Percentiles rank a stretch among this genome's conserved stretches.
These are phyloP conservation scores for Polia nebulosa DNA, from an alignment of 2,888 invertebrate species.

Conservation along the genomic window DNA sequence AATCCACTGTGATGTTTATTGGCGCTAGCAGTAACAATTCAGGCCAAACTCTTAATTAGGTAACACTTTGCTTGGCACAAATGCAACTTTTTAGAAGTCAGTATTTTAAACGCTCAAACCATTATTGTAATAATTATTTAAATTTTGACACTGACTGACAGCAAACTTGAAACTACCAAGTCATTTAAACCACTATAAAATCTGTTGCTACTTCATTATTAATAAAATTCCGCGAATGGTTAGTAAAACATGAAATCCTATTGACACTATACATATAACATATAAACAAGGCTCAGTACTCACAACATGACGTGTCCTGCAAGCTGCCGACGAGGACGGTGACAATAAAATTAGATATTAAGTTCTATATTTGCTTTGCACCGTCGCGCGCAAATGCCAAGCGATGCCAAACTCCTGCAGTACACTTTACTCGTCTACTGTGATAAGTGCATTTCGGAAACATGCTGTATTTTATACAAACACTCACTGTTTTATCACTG, in stretches of 20 bases:
- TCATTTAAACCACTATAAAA: constrained; percentile 14
- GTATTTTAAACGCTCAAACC: not conserved
- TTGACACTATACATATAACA: not conserved
- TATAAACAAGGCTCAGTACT: constrained; percentile 30
- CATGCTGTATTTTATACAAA: constrained; percentile 11
- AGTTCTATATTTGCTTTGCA: constrained; percentile 77
- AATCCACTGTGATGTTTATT: not conserved
- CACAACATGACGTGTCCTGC: constrained; percentile 60
- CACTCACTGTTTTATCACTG: not conserved
- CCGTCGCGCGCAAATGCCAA: constrained; percentile 76
- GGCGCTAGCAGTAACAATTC: not conserved
- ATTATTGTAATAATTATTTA: not conserved
- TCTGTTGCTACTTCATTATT: not conserved
- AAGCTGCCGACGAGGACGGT: constrained; percentile 41
- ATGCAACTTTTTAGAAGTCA: not conserved
- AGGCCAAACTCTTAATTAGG: not conserved
- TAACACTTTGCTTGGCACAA: constrained; percentile 8
- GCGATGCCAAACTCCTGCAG: constrained; percentile 60
- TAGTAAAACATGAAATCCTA: constrained; percentile 13
- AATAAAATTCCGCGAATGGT: constrained; percentile 16
- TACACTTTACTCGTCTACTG: constrained; percentile 33
- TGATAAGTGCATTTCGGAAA: constrained; percentile 47
- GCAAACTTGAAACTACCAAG: not conserved
- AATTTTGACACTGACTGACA: not conserved
- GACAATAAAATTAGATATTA: constrained; percentile 74